phyloP scores from a whole-genome alignment of 2,797 vertebrate species.

The Sparus aurata region DNA sequence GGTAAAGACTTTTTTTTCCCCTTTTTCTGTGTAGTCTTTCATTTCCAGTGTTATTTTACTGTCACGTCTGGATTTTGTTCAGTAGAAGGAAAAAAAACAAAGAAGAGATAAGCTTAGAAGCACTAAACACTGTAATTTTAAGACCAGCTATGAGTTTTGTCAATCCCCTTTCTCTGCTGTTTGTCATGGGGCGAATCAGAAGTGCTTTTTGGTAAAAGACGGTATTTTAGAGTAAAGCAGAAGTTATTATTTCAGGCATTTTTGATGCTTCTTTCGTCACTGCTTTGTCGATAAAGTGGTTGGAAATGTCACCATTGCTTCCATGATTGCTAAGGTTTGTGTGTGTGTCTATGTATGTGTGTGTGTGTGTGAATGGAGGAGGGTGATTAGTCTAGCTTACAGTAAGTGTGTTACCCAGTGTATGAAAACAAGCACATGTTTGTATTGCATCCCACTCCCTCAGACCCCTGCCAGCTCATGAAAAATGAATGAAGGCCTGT shows the following conservation, averaged over 20 bases:
- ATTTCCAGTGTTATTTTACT: conserved; percentile 20
- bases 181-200: background rate
- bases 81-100: conserved; percentile 32
- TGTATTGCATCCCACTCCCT: conserved; percentile 65
- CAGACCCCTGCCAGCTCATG: conserved; percentile 61
- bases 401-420: conserved; percentile 52
- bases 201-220: conserved; percentile 3
- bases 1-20: background rate
- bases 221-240: background rate
- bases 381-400: conserved; percentile 14
- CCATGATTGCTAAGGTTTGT: background rate
- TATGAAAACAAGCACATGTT: conserved; percentile 73
- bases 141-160: conserved; percentile 18
- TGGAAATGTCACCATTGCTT: conserved; percentile 2
- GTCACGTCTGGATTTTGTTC: conserved; percentile 34
- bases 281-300: background rate
- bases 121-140: conserved; percentile 48
- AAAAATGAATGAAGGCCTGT: conserved; percentile 69
- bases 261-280: background rate
- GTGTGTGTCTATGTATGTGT: background rate
- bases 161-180: background rate
- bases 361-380: conserved; percentile 13
- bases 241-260: conserved; percentile 3
- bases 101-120: conserved; percentile 26
- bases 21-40: background rate